phyloP scores from a whole-genome alignment of 92 coral and sea anemone species.

The Bergia puertoricense region DNA sequence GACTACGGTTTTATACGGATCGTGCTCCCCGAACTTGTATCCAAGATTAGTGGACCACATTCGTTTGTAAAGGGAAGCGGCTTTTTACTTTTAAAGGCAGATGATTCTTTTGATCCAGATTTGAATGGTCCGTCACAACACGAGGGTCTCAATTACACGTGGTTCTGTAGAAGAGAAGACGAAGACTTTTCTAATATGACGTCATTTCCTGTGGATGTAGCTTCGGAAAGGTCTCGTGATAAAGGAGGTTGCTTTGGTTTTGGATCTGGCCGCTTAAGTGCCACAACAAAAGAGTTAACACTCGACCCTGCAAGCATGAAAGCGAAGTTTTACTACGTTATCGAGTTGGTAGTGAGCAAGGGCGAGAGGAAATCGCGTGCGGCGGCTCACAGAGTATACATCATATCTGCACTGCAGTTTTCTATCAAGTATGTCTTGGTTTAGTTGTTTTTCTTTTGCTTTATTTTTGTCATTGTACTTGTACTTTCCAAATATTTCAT shows the following conservation, averaged over 20 bases:
- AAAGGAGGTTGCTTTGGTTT: conserved; percentile 86
- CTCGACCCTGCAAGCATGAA: conserved; percentile 48
- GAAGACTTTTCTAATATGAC: conserved; percentile 61
- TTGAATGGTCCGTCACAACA: conserved; percentile 17
- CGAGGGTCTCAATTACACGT: conserved; percentile 55
- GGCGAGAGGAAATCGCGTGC: conserved; percentile 53
- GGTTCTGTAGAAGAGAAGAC: conserved; percentile 71
- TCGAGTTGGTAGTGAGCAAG: conserved; percentile 62
- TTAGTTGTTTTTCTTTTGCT: background rate
- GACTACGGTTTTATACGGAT: conserved; percentile 75
- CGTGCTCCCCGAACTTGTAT: conserved; percentile 66
- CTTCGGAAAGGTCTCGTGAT: conserved; percentile 45
- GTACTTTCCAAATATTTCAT: background rate
- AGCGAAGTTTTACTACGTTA: conserved; percentile 55
- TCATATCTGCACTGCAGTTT: conserved; percentile 66
- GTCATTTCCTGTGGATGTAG: conserved; percentile 58
- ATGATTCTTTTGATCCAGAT: conserved; percentile 71
- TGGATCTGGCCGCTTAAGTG: conserved; percentile 74
- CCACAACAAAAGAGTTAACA: conserved; percentile 45
- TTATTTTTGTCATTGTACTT: background rate
- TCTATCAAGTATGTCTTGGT: conserved; percentile 60
- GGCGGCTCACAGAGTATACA: conserved; percentile 50
- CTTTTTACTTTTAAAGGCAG: conserved; percentile 53
- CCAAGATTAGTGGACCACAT: conserved; percentile 54
- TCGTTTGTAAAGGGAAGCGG: conserved; percentile 69